Base-by-base conservation (phyloP, 2,888 invertebrate genomes). In the Conomelus anceps region DNA sequence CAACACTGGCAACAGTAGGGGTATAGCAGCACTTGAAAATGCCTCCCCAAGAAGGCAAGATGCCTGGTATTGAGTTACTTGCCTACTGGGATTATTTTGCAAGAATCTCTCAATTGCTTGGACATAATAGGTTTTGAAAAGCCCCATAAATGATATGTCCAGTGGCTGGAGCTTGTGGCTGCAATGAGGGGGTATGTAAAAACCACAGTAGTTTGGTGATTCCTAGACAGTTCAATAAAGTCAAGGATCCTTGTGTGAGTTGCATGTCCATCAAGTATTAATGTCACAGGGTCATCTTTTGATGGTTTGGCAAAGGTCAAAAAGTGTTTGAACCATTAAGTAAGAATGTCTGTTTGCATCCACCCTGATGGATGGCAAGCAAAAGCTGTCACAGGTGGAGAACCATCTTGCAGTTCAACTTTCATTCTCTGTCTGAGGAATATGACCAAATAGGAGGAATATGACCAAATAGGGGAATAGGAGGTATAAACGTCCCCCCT, bases 281-380 rank as follows among this genome's bases (percentile, higher is more conserved):
- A n/a, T n/a, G n/a, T n/a, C 86, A n/a, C n/a, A n/a, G 92, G 92
- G 22, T 92, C 91, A 34, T 91, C 91, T 88, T 88, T 87, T 7
- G 91, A 29, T 90, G 91, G 91, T 87, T 92, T 92, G 26, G 91
- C 89, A 85, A 90, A 88, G 23, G 91, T 86, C 20, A 93, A 90
- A 91, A 94, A 94, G 91, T 93, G 92, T 86, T 92, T 89, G 84
- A 93, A 91, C 92, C 92, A 92, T 24, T 91, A 90, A 9, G 91
- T 89, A 84, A 92, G 91, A 89, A 92, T 90, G 86, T n/a, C n/a
- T n/a, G n/a, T n/a, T n/a, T n/a, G n/a, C n/a, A n/a, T n/a, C n/a
- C n/a, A n/a, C n/a, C n/a, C 92, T 88, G 90, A 91, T 26, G 91
- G 91, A 91, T 91, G 91, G 88, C 91, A 91, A 24, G 90, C 91